Evolutionary conservation across 2,888 invertebrate species (phyloP).

Genomic region (Tipula unca): DNA sequence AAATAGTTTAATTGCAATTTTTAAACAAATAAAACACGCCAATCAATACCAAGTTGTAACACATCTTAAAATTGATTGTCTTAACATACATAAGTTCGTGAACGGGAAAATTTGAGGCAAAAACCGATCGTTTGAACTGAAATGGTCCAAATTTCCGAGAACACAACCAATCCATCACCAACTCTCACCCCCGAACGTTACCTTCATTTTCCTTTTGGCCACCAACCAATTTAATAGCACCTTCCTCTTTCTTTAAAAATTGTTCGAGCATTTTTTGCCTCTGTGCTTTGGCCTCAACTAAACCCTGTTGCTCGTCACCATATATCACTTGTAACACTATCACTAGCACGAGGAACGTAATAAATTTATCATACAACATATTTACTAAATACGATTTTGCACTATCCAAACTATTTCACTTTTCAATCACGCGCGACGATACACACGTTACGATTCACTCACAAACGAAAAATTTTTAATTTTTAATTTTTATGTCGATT

Average conservation of each 20-base stretch:
- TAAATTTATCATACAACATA: not conserved
- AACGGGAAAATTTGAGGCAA: too few species aligned
- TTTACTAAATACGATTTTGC: not conserved
- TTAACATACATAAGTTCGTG: too few species aligned
- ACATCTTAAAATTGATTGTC: too few species aligned
- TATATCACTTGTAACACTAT: not conserved
- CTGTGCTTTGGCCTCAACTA: constrained; percentile 37
- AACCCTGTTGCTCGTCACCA: constrained; percentile 24
- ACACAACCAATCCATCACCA: too few species aligned
- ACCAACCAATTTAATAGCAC: constrained; percentile 62
- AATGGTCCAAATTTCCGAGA: too few species aligned
- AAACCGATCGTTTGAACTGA: too few species aligned
- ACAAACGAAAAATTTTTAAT: not conserved
- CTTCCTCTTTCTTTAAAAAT: constrained; percentile 64
- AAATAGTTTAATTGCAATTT: too few species aligned
- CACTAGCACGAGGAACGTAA: not conserved
- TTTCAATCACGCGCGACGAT: not conserved
- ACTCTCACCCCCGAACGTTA: constrained; percentile 34
- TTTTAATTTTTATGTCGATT: not conserved
- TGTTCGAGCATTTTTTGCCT: constrained; percentile 56
- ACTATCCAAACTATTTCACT: not conserved
- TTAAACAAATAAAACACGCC: too few species aligned
- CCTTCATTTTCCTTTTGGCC: constrained; percentile 65
- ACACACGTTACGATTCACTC: not conserved
- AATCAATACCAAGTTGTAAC: too few species aligned